phyloP scores from a whole-genome alignment of 2,113 vertebrate species.

The Spea bombifrons region DNA sequence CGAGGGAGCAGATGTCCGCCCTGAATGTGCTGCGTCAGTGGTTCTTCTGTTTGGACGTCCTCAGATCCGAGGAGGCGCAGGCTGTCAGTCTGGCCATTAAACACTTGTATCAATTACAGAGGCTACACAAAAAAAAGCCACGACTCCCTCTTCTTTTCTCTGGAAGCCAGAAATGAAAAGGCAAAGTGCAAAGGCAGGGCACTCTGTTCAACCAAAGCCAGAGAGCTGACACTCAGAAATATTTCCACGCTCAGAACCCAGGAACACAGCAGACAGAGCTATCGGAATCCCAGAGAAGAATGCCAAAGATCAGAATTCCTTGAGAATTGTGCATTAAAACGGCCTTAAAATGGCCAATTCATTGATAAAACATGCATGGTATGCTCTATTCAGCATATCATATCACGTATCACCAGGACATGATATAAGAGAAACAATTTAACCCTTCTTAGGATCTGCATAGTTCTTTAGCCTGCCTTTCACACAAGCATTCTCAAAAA shows the following conservation, averaged over 20 bases:
- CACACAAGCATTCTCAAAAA: too few relatives aligned
- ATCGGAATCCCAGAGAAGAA: too few relatives aligned
- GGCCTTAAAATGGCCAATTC: too few relatives aligned
- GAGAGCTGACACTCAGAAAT: not conserved
- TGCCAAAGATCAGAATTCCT: too few relatives aligned
- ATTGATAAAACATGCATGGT: too few relatives aligned
- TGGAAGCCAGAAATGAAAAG: conserved; percentile 10
- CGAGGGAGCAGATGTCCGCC: not conserved
- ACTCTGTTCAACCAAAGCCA: not conserved
- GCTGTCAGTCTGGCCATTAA: conserved; percentile 29
- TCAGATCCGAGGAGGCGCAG: conserved; percentile 10
- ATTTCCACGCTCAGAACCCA: not conserved
- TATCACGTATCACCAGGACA: too few relatives aligned
- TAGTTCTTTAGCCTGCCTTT: too few relatives aligned
- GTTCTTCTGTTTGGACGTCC: conserved; percentile 14
- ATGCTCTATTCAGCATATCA: too few relatives aligned
- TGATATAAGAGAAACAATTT: too few relatives aligned
- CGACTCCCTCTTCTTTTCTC: conserved; percentile 2
- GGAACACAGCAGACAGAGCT: too few relatives aligned
- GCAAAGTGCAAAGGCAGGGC: conserved; percentile 22
- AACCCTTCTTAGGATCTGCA: too few relatives aligned
- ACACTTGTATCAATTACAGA: conserved; percentile 19
- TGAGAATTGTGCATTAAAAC: too few relatives aligned
- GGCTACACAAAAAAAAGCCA: conserved; percentile 13
- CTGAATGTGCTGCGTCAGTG: conserved; percentile 22